Conservation (phyloP, 2,797 vertebrate species). For the Otolemur crassicaudatus region DNA sequence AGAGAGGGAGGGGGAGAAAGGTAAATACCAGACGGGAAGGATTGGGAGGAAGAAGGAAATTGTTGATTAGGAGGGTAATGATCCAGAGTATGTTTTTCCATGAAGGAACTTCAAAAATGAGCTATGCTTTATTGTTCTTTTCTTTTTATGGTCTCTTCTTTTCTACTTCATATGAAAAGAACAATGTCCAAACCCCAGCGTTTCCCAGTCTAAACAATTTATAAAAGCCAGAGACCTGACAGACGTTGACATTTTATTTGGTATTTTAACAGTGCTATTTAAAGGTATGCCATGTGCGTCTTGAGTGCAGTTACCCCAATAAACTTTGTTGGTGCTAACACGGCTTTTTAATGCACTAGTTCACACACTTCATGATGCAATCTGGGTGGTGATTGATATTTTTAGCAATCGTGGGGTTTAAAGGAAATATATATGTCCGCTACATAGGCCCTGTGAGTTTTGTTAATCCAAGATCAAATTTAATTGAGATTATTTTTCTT, state of each 20-base stretch:
- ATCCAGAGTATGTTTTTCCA: conserved; percentile 89
- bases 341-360: conserved; percentile 80
- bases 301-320: conserved; percentile 84
- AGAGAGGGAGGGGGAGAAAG: conserved; percentile 77
- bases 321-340: conserved; percentile 83
- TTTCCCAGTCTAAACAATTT: conserved; percentile 91
- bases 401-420: conserved; percentile 66
- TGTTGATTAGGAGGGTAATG: conserved; percentile 90
- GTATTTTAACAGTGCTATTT: conserved; percentile 89
- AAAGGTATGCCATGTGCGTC: conserved; percentile 85
- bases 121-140: conserved; percentile 86
- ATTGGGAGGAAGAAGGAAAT: conserved; percentile 81
- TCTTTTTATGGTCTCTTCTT: conserved; percentile 81
- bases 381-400: conserved; percentile 71
- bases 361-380: conserved; percentile 79
- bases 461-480: conserved; percentile 66
- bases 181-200: conserved; percentile 82
- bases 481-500: conserved; percentile 74
- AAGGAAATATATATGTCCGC: conserved; percentile 59
- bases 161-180: conserved; percentile 87
- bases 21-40: conserved; percentile 75
- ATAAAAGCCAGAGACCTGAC: conserved; percentile 88
- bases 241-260: conserved; percentile 90
- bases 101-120: conserved; percentile 90
- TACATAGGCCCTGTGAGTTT: conserved; percentile 33